Percentiles rank a stretch among this genome's conserved stretches.
Conservation (phyloP, 2,888 invertebrate species). For the Amphipyra berbera region DNA sequence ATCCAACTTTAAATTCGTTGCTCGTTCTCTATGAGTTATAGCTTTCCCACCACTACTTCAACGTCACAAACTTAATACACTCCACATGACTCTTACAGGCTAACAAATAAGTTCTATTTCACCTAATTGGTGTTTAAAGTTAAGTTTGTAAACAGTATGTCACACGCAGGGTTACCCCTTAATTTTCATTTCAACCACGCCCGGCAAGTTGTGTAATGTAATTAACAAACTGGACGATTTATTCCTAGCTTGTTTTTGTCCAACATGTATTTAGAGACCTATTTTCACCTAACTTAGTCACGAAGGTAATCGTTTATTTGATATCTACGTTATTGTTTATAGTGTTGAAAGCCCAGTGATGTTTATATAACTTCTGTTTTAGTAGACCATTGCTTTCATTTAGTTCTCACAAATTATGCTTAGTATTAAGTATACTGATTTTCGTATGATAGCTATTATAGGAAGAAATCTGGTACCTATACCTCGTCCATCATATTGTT, state of each 20-base stretch:
- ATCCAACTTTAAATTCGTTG: constrained; percentile 57
- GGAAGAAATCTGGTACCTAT: no score
- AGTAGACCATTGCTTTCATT: no score
- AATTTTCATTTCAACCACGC: constrained; percentile 60
- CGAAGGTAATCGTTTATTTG: constrained; percentile 42
- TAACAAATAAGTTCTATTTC: constrained; percentile 17
- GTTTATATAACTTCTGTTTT: background rate
- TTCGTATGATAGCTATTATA: no score
- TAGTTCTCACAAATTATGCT: no score
- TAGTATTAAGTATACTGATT: no score
- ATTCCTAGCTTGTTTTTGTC: constrained; percentile 47
- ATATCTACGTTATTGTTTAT: constrained; percentile 24
- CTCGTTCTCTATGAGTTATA: constrained; percentile 58
- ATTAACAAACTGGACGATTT: constrained; percentile 61
- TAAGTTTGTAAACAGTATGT: constrained; percentile 47
- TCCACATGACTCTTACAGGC: constrained; percentile 14
- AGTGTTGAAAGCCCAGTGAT: constrained; percentile 31
- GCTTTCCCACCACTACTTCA: constrained; percentile 52
- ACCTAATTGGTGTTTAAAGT: background rate
- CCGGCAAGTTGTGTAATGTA: constrained; percentile 54
- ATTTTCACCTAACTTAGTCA: constrained; percentile 46
- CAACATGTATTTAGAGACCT: constrained; percentile 47
- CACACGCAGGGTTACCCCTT: constrained; percentile 58
- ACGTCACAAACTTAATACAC: constrained; percentile 36
- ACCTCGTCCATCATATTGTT: no score